Evolutionary conservation across 2,888 invertebrate species (phyloP), one percentile per base, ranked within the genome.

Genomic region (Galerucella nymphaeae): DNA sequence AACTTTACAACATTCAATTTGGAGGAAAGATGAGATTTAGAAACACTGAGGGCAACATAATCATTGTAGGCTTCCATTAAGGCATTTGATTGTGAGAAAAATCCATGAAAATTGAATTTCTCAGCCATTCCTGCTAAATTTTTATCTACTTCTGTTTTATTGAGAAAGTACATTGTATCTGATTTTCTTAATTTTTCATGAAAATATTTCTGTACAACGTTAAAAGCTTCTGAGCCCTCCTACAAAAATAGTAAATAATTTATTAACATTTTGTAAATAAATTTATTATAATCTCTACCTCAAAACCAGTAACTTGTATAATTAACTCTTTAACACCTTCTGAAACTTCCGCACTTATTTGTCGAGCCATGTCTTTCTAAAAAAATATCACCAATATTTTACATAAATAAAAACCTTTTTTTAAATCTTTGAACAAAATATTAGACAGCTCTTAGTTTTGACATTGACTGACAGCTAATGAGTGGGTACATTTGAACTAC

Each of bases 101-200:
- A 86, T 1, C 85, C 85, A 73, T 87, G 86, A 69, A 86, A 85
- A 16, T 77, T 76, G 72, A 83, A 86, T 76, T 87, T 87, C 41
- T 85, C 84, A 6, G 80, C 76, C 81, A 86, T 83, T 66, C 84
- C 81, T 4, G 74, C 71, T 10, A 86, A 81, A 58, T 75, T 80
- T 61, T 71, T 53, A 64, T 85, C 83, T 42, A 86, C 81, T 67
- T 86, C 86, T 58, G 79, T 78, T 71, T 82, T 81, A 62, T 81
- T 84, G 48, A 81, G 77, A 71, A 84, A 85, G 64, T 82, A 83
- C 82, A 85, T 83, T 5, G 84, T 81, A 73, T 85, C 83, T 1
- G 82, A 81, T 66, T 82, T 82, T 55, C 78, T 81, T 10, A 86
- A 59, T 11, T 77, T 77, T 4, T 74, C 76, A 9, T 81, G 72